Base-by-base conservation (phyloP, 2,113 vertebrate species). In the Agapornis roseicollis region DNA sequence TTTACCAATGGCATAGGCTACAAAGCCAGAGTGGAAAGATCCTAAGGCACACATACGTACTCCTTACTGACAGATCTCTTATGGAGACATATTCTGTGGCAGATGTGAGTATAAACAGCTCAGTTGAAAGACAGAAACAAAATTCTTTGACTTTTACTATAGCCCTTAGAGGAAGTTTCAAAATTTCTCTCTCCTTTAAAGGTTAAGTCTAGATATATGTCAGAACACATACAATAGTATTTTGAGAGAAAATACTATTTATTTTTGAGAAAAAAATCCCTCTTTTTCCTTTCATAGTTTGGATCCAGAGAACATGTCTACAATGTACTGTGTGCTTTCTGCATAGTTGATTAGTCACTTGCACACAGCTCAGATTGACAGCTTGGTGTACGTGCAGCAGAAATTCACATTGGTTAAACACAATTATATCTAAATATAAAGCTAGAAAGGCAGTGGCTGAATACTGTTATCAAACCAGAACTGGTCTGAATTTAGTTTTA, bases 1-100 rank as follows among this genome's bases (percentile, higher is more conserved):
- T 47, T 80, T 50, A 6, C 23, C 77, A 65, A 2, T 0, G 2
- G 11, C 15, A 66, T 31, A 0, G 22, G 18, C 27, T 6, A 4
- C 0, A 2, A 5, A 12, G 24, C 7, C 50, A 8, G 44, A 31
- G 31, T 15, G 13, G 65, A 47, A 56, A 69, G 33, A 27, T 65
- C 33, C 87, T 11, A 49, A 25, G 63, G 63, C 42, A 42, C 27
- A 82, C 42, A 65, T 2, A 55, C 6, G 7, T 22, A 19, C 28
- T 58, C 20, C 44, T 22, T 18, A 17, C 41, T 31, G 60, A 25
- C 60, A 78, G 44, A 24, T 66, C 16, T 71, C n/a, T 53, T 1
- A 37, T 0, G 2, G 44, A 69, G n/a, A 52, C 41, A 22, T 15
- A 35, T 6, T 74, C 37, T 70, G n/a, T 72, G 61, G 37, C 80